These are phyloP conservation scores for Chironomus striatipennis DNA, from an alignment of 1,140 invertebrate genomes.

Conservation along the genomic window DNA sequence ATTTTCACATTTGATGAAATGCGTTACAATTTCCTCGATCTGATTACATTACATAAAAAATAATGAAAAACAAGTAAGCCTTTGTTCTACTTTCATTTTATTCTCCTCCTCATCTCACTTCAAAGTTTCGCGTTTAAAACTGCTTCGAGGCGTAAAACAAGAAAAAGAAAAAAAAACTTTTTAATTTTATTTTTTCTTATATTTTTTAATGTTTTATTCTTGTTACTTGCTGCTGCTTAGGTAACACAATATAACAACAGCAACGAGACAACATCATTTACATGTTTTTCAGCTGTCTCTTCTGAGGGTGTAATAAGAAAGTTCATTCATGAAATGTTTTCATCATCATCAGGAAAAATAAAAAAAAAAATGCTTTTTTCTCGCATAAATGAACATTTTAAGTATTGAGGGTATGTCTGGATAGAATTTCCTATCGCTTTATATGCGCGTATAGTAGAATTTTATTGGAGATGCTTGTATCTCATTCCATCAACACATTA, in stretches of 20 bases:
- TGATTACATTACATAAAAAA: neutral
- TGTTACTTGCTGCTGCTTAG: neutral
- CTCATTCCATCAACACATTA: too few species aligned
- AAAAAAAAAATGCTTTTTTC: neutral
- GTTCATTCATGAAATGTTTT: neutral
- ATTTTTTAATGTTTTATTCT: neutral
- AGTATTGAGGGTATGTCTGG: neutral
- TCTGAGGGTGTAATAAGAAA: neutral
- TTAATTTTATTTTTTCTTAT: neutral
- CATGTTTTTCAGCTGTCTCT: neutral
- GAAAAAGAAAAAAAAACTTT: neutral
- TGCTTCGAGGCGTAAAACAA: neutral
- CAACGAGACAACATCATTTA: neutral
- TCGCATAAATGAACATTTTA: conserved; percentile 4
- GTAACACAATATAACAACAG: neutral
- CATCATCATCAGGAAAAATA: neutral
- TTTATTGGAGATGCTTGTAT: too few species aligned
- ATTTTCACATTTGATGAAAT: too few species aligned
- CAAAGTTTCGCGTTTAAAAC: neutral
- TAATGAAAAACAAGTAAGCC: neutral
- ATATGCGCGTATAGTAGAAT: neutral
- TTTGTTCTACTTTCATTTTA: neutral
- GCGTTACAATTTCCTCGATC: neutral
- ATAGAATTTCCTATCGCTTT: neutral
- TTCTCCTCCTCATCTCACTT: neutral